Base-by-base conservation (phyloP, 2,113 vertebrate genomes). In the Megaceryle maxima region DNA sequence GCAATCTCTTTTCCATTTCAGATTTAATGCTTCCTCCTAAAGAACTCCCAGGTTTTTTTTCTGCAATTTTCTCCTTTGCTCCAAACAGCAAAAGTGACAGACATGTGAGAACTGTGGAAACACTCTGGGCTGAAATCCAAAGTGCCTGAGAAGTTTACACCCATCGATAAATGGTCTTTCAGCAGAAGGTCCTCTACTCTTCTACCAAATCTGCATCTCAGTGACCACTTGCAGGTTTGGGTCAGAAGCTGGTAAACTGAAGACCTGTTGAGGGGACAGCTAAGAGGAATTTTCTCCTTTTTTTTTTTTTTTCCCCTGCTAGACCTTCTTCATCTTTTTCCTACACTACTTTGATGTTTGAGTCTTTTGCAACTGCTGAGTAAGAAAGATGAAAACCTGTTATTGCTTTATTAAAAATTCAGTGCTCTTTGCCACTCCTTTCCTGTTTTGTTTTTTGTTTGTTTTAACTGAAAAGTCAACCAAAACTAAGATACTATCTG, bases 371-470 rank as follows among this genome's bases (percentile, higher is more conserved):
- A 95, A 62, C 63, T 85, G 53, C 66, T 56, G 76, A 88, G 72
- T 76, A 94, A 87, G 59, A 37, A 89, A 80, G 55, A 92, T 68
- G 53, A 94, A 84, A 88, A 92, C 48, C 21, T 69, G 67, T 81
- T 80, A 70, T 1, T 55, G 13, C 79, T 89, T 88, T 76, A 93
- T 91, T 79, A 93, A 95, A 96, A 78, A 46, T 59, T 63, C 55
- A 51, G 21, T 66, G 21, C 13, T 91, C 87, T 96, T 91, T 88
- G 92, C 88, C 90, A 94, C 88, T 94, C 84, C 87, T 97, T 96
- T 96, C 87, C 89, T 94, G 66, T 25, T 92, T 92, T 41, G 10
- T 41, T 41, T 41, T 41, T 41, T 41, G 10, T 41, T 41, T 41
- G 37, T 41, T 94, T 80, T 88, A 64, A 53, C 35, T 76, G 69